These are phyloP conservation scores for Caenorhabditis japonica DNA, from an alignment of 2,888 invertebrate genomes.

Conservation along the genomic window DNA sequence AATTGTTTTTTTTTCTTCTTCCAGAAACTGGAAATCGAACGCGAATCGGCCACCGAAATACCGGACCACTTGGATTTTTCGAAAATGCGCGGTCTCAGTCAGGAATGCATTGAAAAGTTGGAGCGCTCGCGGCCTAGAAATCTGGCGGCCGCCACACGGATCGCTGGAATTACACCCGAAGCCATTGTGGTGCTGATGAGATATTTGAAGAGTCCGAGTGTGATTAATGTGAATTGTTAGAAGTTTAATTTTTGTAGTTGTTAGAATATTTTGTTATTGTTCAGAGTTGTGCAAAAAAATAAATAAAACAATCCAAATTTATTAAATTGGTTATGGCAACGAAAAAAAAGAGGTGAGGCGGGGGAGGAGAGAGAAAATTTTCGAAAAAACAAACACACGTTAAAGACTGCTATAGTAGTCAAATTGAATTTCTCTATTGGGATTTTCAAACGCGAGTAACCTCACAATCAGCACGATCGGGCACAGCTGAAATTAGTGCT, in stretches of 20 bases:
- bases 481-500: no score
- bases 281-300: no score
- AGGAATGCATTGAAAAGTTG: conserved; percentile 76
- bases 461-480: no score
- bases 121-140: conserved; percentile 70
- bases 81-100: conserved; percentile 83
- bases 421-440: no score
- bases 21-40: conserved; percentile 63
- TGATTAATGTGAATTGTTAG: not conserved
- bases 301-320: no score
- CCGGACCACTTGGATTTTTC: conserved; percentile 70
- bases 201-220: conserved; percentile 48
- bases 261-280: conserved; percentile 1
- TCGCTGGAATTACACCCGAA: conserved; percentile 72
- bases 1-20: conserved; percentile 22
- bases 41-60: conserved; percentile 62
- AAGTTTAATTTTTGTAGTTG: conserved; percentile 10
- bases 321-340: no score
- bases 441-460: no score
- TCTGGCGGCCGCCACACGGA: conserved; percentile 75
- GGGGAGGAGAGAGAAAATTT: no score
- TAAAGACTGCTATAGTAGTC: no score
- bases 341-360: no score
- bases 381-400: no score
- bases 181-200: conserved; percentile 64